phyloP scores from a whole-genome alignment of 2,797 vertebrate genomes.

The Macropodus opercularis region DNA sequence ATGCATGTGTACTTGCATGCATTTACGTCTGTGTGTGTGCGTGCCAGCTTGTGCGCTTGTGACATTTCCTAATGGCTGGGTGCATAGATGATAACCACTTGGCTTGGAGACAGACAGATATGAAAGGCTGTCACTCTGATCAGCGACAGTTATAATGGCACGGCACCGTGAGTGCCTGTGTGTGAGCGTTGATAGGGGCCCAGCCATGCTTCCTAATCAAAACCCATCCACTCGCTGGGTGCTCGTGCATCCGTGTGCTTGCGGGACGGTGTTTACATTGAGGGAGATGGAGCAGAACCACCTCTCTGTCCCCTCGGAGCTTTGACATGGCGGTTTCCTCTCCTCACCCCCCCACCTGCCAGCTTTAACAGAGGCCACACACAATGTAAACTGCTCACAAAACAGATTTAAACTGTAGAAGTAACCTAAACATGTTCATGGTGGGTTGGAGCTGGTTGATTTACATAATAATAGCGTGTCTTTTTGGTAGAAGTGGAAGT shows the following conservation, averaged over 20 bases:
- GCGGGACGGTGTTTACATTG: constrained; percentile 57
- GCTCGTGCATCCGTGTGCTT: constrained; percentile 37
- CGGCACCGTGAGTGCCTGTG: constrained; percentile 55
- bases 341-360: background rate
- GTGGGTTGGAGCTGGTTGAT: background rate
- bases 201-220: constrained; percentile 53
- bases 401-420: constrained; percentile 2
- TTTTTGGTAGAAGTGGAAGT: too few species aligned
- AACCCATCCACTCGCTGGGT: constrained; percentile 44
- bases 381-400: constrained; percentile 20
- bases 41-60: constrained; percentile 58
- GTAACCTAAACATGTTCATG: constrained; percentile 3
- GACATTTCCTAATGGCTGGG: constrained; percentile 80
- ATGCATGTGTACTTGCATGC: constrained; percentile 5
- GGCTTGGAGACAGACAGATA: constrained; percentile 74
- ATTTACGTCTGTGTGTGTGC: background rate
- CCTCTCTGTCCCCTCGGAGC: constrained; percentile 59
- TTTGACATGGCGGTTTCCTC: constrained; percentile 42
- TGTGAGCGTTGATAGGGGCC: constrained; percentile 42
- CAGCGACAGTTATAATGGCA: constrained; percentile 74
- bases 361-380: constrained; percentile 17
- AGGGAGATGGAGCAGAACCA: constrained; percentile 65
- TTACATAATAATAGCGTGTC: constrained; percentile 9
- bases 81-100: constrained; percentile 76
- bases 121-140: constrained; percentile 78